Base-by-base conservation (phyloP, 1,140 invertebrate genomes). In the Drosophila chauvacae region DNA sequence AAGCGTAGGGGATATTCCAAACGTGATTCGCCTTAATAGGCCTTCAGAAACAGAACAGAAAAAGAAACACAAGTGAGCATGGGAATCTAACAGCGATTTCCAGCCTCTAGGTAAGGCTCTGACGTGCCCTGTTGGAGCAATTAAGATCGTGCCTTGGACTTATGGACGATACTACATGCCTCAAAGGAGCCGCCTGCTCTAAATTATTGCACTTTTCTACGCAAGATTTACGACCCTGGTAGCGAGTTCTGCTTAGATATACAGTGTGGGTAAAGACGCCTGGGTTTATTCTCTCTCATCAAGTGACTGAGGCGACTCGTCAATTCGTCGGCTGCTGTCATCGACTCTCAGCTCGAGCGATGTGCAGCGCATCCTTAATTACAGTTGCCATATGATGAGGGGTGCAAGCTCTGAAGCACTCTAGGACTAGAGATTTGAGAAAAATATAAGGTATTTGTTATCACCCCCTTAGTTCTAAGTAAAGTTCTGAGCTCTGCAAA, bases 301-400 rank as follows among this genome's bases (percentile, higher is more conserved):
- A 14, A 63, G 61, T 87, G 80, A 87, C 80, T 87, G 84, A 87
- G 48, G 44, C 44, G 23, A 23, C 23, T 23, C 23, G 23, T 23
- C 23, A 48, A 55, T 45, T 69, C 39, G 68, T 61, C 65, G 48
- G 48, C 50, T 65, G 70, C 85, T 88, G 85, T 90, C 85, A 88
- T 85, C 85, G 85, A 90, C 61, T 83, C 74, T 80, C 71, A 45
- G 39, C 39, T 51, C 55, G 55, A 71, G 50, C 63, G 74, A 81
- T 88, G 85, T 90, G 85, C 78, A 85, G 64, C 70, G 85, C 81
- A 88, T 88, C 85, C 85, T 90, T 90, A 88, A 88, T 88, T 83
- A 83, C 72, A 74, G 45, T 62, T 35, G 47, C 58, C 56, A 48
- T 47, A 37, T 16, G 26, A 35, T 14, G 4, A 39, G 28, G 30